Conservation (phyloP, 2,113 vertebrate genomes). For the Zapus hudsonius region DNA sequence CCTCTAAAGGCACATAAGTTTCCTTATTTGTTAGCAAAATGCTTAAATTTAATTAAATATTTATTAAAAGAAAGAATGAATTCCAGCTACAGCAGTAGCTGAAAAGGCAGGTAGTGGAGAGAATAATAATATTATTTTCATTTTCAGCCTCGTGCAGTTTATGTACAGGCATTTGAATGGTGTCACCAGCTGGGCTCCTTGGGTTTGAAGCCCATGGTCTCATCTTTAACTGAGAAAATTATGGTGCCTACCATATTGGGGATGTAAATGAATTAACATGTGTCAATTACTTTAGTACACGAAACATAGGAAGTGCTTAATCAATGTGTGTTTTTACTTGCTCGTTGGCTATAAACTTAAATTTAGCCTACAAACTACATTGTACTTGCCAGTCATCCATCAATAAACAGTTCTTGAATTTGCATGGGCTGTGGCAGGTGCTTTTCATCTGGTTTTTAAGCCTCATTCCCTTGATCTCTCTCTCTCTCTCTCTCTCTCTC, state of each 20-base stretch:
- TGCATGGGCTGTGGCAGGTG: not conserved
- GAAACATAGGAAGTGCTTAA: not conserved
- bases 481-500: not conserved
- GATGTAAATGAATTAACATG: not conserved
- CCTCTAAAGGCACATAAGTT: not conserved
- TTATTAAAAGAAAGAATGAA: conserved; percentile 8
- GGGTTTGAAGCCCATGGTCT: not conserved
- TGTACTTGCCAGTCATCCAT: not conserved
- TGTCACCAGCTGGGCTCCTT: not conserved
- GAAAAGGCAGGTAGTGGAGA: not conserved
- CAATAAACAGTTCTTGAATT: not conserved
- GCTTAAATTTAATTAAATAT: not conserved
- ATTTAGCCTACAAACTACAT: not conserved
- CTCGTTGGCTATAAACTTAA: not conserved
- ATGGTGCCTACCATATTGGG: not conserved
- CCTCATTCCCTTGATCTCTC: not conserved
- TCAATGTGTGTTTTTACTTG: not conserved
- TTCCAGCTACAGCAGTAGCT: not conserved
- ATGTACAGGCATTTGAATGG: not conserved
- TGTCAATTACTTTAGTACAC: not conserved
- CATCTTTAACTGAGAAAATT: not conserved
- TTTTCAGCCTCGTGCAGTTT: not conserved
- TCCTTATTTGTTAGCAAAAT: not conserved
- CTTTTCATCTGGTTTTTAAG: not conserved
- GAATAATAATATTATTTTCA: not conserved